Evolutionary conservation across 2,888 invertebrate species (phyloP).

Genomic region (Allolobophora icterica): DNA sequence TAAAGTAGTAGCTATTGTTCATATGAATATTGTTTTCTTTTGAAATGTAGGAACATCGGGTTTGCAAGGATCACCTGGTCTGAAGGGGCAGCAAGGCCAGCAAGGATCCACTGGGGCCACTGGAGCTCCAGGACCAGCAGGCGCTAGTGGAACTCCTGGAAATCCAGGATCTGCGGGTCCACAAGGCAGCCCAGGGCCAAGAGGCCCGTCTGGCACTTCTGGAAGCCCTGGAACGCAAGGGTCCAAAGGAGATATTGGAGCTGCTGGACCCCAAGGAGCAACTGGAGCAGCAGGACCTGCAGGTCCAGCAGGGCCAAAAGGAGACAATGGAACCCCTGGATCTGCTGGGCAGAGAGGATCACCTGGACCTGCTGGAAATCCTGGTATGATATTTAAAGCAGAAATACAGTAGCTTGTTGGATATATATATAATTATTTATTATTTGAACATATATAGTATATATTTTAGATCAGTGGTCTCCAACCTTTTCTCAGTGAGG

Average conservation of each 20-base stretch:
- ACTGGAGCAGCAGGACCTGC: background rate
- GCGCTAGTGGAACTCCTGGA: constrained; percentile 22
- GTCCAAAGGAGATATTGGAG: constrained; percentile 52
- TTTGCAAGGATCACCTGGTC: constrained; percentile 19
- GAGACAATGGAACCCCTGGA: constrained; percentile 39
- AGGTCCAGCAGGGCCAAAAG: constrained; percentile 35
- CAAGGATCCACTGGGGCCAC: constrained; percentile 34
- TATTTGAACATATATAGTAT: background rate
- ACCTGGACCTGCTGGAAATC: constrained; percentile 20
- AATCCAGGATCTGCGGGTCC: constrained; percentile 19
- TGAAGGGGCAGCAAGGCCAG: constrained; percentile 25
- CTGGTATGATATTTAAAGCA: background rate
- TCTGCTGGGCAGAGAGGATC: constrained; percentile 31
- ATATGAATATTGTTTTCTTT: background rate
- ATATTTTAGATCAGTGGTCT: too few species aligned
- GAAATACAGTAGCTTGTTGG: background rate
- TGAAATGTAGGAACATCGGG: constrained; percentile 40
- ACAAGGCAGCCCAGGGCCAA: constrained; percentile 21
- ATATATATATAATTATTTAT: background rate
- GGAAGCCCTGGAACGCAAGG: constrained; percentile 55
- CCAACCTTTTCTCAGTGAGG: too few species aligned
- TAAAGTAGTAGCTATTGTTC: background rate
- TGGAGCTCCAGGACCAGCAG: constrained; percentile 50
- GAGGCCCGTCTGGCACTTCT: constrained; percentile 31
- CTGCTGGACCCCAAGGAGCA: constrained; percentile 31